phyloP scores from a whole-genome alignment of 2,888 invertebrate genomes.

The Busseola fusca region DNA sequence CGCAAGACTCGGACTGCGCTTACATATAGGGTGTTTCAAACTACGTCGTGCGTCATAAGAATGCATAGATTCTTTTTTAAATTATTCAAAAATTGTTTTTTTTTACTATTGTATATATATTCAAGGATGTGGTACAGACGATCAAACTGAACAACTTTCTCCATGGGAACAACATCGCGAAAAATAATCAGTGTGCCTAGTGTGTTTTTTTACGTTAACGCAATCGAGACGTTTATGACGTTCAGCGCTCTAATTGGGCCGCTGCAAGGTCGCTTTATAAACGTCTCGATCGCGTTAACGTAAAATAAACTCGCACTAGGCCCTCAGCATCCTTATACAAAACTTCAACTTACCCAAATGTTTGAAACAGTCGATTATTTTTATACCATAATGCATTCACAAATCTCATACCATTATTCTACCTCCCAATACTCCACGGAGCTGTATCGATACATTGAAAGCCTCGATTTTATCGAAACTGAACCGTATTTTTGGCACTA shows the following conservation, averaged over 20 bases:
- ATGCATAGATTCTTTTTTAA: too few species aligned
- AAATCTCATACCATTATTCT: constrained; percentile 7
- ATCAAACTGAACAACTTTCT: neutral
- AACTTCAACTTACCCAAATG: neutral
- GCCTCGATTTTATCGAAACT: constrained; percentile 10
- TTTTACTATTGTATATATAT: too few species aligned
- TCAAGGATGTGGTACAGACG: neutral
- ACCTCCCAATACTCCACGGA: neutral
- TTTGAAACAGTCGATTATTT: neutral
- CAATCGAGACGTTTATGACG: too few species aligned
- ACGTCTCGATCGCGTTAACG: too few species aligned
- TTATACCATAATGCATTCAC: neutral
- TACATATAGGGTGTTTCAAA: too few species aligned
- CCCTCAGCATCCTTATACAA: neutral
- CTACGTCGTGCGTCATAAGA: too few species aligned
- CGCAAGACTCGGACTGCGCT: too few species aligned
- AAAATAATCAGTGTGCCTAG: neutral
- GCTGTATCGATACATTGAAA: constrained; percentile 13
- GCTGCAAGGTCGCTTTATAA: too few species aligned
- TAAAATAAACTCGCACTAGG: too few species aligned
- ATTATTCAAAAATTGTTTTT: neutral
- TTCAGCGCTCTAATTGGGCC: too few species aligned
- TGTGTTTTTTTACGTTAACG: too few species aligned
- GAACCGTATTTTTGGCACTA: constrained; percentile 34
- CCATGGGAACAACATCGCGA: neutral